Percentiles rank a stretch among this genome's conserved stretches.
Evolutionary conservation across 2,113 vertebrate species (phyloP).

Genomic region (Fregata magnificens): DNA sequence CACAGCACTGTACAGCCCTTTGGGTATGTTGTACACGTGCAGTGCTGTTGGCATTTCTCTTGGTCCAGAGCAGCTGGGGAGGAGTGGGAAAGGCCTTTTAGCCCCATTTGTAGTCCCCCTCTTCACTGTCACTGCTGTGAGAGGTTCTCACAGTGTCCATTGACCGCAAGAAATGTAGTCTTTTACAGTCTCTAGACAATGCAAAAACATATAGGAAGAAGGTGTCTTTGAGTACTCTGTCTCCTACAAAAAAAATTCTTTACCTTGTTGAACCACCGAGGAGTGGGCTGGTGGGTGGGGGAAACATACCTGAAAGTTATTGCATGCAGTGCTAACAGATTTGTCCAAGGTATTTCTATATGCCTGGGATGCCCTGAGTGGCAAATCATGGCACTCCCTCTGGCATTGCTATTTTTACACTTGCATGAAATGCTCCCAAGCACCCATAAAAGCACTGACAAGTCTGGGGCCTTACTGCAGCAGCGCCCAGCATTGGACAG

Average conservation of each 20-base stretch:
- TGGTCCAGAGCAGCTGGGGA: background rate
- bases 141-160: background rate
- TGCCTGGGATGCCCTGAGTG: background rate
- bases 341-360: background rate
- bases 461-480: background rate
- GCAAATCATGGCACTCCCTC: background rate
- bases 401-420: background rate
- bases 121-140: background rate
- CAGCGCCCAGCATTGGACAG: fast-evolving
- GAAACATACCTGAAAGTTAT: background rate
- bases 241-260: background rate
- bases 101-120: background rate
- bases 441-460: background rate
- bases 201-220: background rate
- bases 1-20: background rate
- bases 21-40: fast-evolving
- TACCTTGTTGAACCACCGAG: background rate
- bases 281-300: background rate
- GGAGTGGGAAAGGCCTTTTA: background rate
- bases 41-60: background rate
- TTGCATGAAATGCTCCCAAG: background rate
- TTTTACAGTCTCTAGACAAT: background rate
- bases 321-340: background rate
- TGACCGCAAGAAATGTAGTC: background rate
- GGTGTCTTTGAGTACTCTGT: background rate